Evolutionary conservation across 2,113 vertebrate species (phyloP).

Genomic region (Stegostoma tigrinum): DNA sequence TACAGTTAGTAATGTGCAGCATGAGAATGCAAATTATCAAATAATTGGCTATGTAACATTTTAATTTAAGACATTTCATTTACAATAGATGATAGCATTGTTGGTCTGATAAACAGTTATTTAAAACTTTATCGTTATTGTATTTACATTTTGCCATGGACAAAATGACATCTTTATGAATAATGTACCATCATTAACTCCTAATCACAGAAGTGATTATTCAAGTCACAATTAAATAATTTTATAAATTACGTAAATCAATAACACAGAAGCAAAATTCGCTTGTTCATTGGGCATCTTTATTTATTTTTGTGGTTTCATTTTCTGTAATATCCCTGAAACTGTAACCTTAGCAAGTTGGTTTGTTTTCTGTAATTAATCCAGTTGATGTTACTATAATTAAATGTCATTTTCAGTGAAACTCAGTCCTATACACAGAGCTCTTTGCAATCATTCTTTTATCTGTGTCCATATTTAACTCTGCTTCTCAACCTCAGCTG

Average conservation of each 20-base stretch:
- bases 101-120: background rate
- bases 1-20: background rate
- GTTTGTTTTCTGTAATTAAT: background rate
- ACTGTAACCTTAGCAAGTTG: background rate
- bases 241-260: background rate
- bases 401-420: background rate
- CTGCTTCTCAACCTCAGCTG: background rate
- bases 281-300: background rate
- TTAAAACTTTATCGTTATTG: background rate
- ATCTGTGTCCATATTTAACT: background rate
- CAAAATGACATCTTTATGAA: too few species aligned
- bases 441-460: background rate
- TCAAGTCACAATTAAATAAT: background rate
- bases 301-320: background rate
- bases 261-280: background rate
- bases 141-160: background rate
- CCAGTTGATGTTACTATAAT: background rate
- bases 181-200: background rate
- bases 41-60: background rate
- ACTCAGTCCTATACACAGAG: background rate
- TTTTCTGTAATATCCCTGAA: background rate
- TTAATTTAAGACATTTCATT: background rate
- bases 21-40: background rate
- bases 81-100: background rate
- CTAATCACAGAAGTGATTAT: background rate